phyloP scores from a whole-genome alignment of 92 coral and sea anemone genomes.

The Desmophyllum pertusum region DNA sequence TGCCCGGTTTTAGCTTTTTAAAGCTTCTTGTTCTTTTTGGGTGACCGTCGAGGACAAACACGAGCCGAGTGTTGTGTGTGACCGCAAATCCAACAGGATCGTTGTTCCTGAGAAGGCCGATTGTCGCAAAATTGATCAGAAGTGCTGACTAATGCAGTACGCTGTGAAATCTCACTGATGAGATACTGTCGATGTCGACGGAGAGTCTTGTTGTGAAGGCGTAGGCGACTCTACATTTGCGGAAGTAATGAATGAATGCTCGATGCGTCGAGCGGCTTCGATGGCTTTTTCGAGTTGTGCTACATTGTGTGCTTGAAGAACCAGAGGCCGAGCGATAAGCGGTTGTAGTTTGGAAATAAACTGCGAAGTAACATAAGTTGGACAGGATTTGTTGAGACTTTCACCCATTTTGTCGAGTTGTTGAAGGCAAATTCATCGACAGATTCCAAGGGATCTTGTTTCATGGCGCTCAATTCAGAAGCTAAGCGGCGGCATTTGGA shows the following conservation, averaged over 20 bases:
- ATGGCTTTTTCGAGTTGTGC: conserved; percentile 53
- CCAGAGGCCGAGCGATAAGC: conserved; percentile 51
- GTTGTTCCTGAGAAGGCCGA: not conserved
- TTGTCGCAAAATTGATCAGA: conserved; percentile 5
- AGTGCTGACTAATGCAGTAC: not conserved
- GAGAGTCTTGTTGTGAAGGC: not conserved
- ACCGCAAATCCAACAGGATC: too few relatives aligned
- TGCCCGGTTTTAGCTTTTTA: too few relatives aligned
- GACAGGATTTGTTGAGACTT: conserved; percentile 24
- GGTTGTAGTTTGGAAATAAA: conserved; percentile 66
- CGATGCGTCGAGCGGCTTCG: conserved; percentile 40
- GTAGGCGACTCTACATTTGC: not conserved
- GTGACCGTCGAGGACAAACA: too few relatives aligned
- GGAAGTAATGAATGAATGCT: conserved; percentile 11
- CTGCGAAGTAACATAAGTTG: conserved; percentile 50
- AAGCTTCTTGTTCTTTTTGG: too few relatives aligned
- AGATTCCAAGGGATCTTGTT: conserved; percentile 46
- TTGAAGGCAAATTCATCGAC: conserved; percentile 63
- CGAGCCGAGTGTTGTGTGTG: too few relatives aligned
- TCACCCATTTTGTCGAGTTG: conserved; percentile 55
- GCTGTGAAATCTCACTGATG: conserved; percentile 7
- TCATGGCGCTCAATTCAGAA: conserved; percentile 43
- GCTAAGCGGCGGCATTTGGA: not conserved
- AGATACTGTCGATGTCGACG: conserved; percentile 9
- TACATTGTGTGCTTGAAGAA: conserved; percentile 58